Evolutionary conservation across 2,888 invertebrate genomes (phyloP), one percentile per base, ranked within the genome.

Genomic region (Fragum sueziense): DNA sequence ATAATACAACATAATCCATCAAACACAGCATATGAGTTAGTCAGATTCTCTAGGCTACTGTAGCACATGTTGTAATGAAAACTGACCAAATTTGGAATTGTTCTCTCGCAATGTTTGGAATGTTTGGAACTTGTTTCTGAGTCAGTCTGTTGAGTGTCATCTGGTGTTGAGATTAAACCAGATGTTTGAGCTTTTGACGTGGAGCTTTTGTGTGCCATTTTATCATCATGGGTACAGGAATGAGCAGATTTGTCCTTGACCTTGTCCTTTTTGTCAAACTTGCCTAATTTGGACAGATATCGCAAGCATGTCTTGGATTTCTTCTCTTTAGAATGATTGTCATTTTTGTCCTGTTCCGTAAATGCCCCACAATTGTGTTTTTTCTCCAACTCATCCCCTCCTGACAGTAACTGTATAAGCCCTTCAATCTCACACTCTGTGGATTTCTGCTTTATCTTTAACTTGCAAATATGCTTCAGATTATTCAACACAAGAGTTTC

Each of bases 401-500:
- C 61, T 14, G 33, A 37, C 0, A 65, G 34, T n/a, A 70, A 25
- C 54, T 70, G 52, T 25, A 54, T 22, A 0, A 70, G 57, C 0
- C 70, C 70, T 51, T 70, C 54, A 27, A 70, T 54, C 6, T 54
- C 54, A 54, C 34, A 54, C 34, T 54, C 34, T 22, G 54, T 54
- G 31, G 69, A 54, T 34, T 70, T 70, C 57, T 52, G 54, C 22
- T 52, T 70, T 2, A 70, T 25, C 25, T 27, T 61, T 20, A 79
- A 31, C 47, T 34, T 67, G 14, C 51, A 67, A 47, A 80, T 57
- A 11, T 59, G 62, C 0, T 34, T n/a, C 7, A 76, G 20, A n/a
- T 70, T 76, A 6, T 73, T 76, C 47, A 76, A 33, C 11, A 80
- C 54, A 20, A 80, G 54, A 57, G 20, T 9, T 61, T 29, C 27